A percentile compares a stretch with the other conserved stretches of the same genome.
phyloP scores from a whole-genome alignment of 1,140 invertebrate genomes.

The Eupristina koningsbergeri region DNA sequence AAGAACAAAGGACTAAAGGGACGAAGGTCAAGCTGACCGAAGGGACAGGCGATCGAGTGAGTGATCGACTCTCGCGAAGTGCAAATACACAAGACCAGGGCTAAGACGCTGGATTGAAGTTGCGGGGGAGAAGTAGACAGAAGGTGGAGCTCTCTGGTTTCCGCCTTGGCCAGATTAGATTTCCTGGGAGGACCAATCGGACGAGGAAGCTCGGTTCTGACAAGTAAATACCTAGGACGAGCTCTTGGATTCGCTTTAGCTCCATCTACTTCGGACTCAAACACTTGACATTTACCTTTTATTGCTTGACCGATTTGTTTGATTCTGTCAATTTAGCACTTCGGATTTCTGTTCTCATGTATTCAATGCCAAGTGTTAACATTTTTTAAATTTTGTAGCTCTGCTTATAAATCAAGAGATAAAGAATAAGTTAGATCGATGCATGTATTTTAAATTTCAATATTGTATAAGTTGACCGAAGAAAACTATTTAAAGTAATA shows the following conservation, averaged over 20 bases:
- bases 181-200: constrained; percentile 48
- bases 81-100: constrained; percentile 10
- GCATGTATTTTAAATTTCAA: too few relatives aligned
- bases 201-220: neutral
- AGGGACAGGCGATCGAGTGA: constrained; percentile 59
- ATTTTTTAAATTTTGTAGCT: too few relatives aligned
- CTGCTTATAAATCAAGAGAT: too few relatives aligned
- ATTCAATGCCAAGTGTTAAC: too few relatives aligned
- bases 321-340: neutral
- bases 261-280: neutral
- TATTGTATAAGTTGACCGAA: too few relatives aligned
- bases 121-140: constrained; percentile 34
- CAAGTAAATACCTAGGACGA: constrained; percentile 31
- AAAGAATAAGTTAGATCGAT: too few relatives aligned
- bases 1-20: constrained; percentile 35
- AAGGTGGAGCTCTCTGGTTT: constrained; percentile 30
- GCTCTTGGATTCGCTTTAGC: neutral
- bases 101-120: constrained; percentile 36
- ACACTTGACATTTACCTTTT: neutral
- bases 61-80: constrained; percentile 58
- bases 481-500: too few relatives aligned
- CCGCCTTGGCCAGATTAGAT: constrained; percentile 63
- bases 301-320: neutral
- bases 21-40: constrained; percentile 41
- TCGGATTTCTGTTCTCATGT: neutral